phyloP scores from a whole-genome alignment of 1,140 invertebrate genomes.

The Drosophila littoralis region DNA sequence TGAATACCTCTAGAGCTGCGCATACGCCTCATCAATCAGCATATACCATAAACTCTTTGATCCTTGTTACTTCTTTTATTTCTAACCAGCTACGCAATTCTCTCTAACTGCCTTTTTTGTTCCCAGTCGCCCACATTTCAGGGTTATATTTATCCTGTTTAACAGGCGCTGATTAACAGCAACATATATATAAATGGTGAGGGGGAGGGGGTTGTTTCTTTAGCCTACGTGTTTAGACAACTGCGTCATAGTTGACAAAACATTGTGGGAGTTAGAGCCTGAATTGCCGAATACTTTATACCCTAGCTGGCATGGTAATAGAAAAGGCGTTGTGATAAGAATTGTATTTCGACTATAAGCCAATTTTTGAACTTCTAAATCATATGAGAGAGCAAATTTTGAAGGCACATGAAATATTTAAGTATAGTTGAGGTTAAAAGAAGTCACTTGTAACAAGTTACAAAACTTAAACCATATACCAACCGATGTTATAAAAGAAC shows the following conservation, averaged over 20 bases:
- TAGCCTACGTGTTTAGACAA: constrained; percentile 42
- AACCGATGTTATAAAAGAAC: too few relatives aligned
- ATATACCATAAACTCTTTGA: constrained; percentile 13
- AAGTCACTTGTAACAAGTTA: too few relatives aligned
- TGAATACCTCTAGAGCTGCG: constrained; percentile 15
- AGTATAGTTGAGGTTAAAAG: too few relatives aligned
- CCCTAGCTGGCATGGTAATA: neutral
- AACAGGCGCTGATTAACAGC: constrained; percentile 21
- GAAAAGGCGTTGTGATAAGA: too few relatives aligned
- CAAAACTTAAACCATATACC: too few relatives aligned
- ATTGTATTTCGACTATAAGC: too few relatives aligned
- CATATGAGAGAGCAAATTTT: too few relatives aligned
- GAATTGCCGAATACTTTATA: neutral
- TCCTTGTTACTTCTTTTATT: neutral
- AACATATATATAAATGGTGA: constrained; percentile 30
- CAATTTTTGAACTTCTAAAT: too few relatives aligned
- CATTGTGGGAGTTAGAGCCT: neutral
- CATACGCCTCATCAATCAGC: constrained; percentile 8
- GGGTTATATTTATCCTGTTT: constrained; percentile 53
- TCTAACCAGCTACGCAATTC: neutral
- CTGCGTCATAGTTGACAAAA: constrained; percentile 51
- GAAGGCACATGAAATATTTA: too few relatives aligned
- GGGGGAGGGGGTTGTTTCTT: constrained; percentile 15
- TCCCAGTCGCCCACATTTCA: constrained; percentile 39
- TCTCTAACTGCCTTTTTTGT: constrained; percentile 6